Conservation (phyloP, 2,113 vertebrate genomes). For the Pterocles burchelli region DNA sequence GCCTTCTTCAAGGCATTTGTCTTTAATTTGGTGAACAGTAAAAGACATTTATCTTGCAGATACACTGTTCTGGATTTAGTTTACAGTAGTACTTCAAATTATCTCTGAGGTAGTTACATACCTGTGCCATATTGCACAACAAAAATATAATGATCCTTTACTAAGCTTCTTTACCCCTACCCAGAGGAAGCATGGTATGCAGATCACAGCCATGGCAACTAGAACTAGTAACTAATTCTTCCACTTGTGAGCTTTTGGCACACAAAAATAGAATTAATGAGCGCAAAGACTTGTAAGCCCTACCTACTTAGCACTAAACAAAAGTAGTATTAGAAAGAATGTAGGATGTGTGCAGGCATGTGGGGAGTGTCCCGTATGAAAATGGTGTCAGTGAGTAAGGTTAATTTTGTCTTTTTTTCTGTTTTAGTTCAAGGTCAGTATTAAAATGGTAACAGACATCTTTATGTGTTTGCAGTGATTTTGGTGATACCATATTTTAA, state of each 20-base stretch:
- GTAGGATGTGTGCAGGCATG: background rate
- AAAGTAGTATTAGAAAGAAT: background rate
- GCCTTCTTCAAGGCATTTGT: background rate
- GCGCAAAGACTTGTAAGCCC: background rate
- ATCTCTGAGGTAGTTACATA: background rate
- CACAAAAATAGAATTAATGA: background rate
- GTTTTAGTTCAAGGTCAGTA: background rate
- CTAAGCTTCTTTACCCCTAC: background rate
- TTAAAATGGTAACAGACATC: background rate
- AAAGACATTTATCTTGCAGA: background rate
- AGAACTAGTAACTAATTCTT: background rate
- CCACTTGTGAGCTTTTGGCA: background rate
- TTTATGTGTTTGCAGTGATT: background rate
- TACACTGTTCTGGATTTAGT: background rate
- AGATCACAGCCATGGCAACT: background rate
- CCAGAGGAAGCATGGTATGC: background rate
- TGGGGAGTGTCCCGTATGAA: background rate
- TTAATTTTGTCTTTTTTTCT: background rate
- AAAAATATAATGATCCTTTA: background rate
- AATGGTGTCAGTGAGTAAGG: background rate
- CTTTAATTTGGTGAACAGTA: background rate
- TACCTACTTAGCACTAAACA: background rate
- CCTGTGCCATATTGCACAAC: background rate
- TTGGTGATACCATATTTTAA: background rate
- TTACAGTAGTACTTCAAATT: background rate